phyloP scores from a whole-genome alignment of 2,888 invertebrate species.

The Gymnocheta viridis region DNA sequence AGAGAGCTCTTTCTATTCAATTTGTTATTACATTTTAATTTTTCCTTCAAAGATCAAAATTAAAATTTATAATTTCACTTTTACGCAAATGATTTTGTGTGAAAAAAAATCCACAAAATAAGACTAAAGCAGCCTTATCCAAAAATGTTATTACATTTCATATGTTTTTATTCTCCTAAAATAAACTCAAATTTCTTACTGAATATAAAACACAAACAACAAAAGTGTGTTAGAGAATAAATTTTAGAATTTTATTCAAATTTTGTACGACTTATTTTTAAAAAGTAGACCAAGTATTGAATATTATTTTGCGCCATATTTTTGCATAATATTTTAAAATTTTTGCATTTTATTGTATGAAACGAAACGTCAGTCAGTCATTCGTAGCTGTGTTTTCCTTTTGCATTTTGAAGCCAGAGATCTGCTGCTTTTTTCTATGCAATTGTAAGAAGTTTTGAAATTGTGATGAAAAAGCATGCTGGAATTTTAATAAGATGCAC shows the following conservation, averaged over 20 bases:
- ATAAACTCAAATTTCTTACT: conserved; percentile 24
- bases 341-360: conserved; percentile 34
- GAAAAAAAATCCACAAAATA: conserved; percentile 8
- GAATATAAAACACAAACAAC: conserved; percentile 4
- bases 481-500: conserved; percentile 36
- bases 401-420: conserved; percentile 40
- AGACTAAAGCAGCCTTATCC: conserved; percentile 22
- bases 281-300: conserved; percentile 71
- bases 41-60: conserved; percentile 43
- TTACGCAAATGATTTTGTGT: conserved; percentile 44
- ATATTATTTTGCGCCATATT: conserved; percentile 70
- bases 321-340: conserved; percentile 63
- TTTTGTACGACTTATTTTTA: conserved; percentile 58
- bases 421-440: conserved; percentile 31
- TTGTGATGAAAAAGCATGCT: conserved; percentile 52
- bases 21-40: conserved; percentile 33
- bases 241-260: conserved; percentile 67
- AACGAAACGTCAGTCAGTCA: no score
- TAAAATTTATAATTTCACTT: conserved; percentile 57
- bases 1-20: background rate
- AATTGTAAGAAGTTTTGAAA: conserved; percentile 44
- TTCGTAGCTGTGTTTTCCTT: background rate
- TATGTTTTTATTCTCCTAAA: background rate
- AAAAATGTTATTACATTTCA: conserved; percentile 4
- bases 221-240: conserved; percentile 41